These are phyloP conservation scores for Drosophila fuyamai DNA, from an alignment of 1,140 invertebrate genomes.

Conservation along the genomic window DNA sequence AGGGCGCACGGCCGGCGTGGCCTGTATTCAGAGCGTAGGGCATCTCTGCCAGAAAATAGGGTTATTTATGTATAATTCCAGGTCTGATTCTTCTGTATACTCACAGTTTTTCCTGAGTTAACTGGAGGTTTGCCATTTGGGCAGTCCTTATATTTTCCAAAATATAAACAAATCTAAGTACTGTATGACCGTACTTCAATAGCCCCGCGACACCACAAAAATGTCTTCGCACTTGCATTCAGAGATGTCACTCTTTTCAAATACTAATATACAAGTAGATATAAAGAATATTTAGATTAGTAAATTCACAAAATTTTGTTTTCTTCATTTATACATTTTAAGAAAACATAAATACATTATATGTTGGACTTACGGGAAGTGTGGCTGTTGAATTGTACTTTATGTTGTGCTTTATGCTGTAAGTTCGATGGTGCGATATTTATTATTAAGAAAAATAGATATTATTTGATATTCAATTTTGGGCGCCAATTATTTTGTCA, in stretches of 20 bases:
- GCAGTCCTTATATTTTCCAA: conserved; percentile 26
- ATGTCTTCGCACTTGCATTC: neutral
- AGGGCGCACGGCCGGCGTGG: conserved; percentile 65
- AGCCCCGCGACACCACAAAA: neutral
- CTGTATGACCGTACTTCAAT: conserved; percentile 16
- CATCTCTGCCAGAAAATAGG: conserved; percentile 35
- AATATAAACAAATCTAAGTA: conserved; percentile 68
- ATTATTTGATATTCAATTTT: too few relatives aligned
- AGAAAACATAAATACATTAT: too few relatives aligned
- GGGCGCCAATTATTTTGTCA: too few relatives aligned
- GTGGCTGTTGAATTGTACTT: too few relatives aligned
- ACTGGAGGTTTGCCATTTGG: conserved; percentile 65
- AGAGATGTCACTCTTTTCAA: neutral
- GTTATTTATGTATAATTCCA: neutral
- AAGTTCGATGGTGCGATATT: too few relatives aligned
- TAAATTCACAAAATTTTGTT: too few relatives aligned
- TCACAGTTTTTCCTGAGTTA: conserved; percentile 78
- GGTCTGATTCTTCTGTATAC: conserved; percentile 5
- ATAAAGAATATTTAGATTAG: too few relatives aligned
- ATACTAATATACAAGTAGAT: neutral
- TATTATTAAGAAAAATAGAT: too few relatives aligned
- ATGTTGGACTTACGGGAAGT: too few relatives aligned
- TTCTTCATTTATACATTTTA: too few relatives aligned
- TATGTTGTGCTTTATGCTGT: too few relatives aligned
- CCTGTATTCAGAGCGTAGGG: conserved; percentile 69